These are phyloP conservation scores for Ochropacha duplaris DNA, from an alignment of 2,888 invertebrate species.

Conservation along the genomic window DNA sequence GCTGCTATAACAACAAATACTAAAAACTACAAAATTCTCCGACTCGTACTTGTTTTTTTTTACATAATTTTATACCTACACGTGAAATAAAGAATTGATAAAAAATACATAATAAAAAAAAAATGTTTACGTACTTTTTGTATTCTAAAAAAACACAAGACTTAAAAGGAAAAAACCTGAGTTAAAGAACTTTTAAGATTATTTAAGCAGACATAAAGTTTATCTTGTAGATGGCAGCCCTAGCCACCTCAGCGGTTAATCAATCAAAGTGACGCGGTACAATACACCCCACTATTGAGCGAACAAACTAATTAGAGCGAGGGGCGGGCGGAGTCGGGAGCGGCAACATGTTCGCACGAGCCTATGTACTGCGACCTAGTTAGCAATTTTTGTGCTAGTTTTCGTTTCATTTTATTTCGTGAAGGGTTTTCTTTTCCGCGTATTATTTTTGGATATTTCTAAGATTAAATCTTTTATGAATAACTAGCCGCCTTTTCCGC, in stretches of 20 bases:
- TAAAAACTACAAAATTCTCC: no score
- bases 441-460: not conserved
- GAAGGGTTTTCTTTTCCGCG: not conserved
- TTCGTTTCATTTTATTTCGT: not conserved
- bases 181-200: not conserved
- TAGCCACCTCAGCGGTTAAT: not conserved
- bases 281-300: not conserved
- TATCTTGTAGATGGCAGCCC: not conserved
- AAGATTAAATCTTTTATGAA: no score
- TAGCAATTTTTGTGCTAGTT: not conserved
- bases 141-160: no score
- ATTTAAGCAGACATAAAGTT: not conserved
- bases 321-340: not conserved
- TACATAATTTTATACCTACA: no score
- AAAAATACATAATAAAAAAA: no score
- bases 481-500: no score
- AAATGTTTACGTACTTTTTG: no score
- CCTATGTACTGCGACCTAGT: not conserved
- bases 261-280: conserved; percentile 1
- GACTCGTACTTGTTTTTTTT: no score
- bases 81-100: no score
- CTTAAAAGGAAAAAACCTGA: no score
- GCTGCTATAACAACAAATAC: no score
- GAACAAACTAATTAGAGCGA: not conserved
- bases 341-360: not conserved